A percentile compares a stretch with the other conserved stretches of the same genome.
Conservation (phyloP, 2,888 invertebrate genomes). For the Phortica magna region DNA sequence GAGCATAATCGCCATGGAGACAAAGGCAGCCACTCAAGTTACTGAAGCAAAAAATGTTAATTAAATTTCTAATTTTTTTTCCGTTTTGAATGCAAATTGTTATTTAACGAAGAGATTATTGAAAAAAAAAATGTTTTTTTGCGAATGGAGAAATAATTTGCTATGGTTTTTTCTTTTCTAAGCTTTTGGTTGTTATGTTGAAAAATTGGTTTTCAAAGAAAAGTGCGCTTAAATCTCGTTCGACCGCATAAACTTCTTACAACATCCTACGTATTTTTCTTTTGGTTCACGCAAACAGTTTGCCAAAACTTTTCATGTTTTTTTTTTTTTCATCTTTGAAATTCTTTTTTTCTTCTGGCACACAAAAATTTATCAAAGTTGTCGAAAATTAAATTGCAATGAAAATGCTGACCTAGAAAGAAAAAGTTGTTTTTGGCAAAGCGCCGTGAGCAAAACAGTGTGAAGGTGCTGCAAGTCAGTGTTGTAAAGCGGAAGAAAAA, state of each 20-base stretch:
- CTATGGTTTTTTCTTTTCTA: too few relatives aligned
- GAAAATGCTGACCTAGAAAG: conserved; percentile 22
- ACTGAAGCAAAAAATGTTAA: too few relatives aligned
- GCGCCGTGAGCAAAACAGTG: background rate
- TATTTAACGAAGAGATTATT: too few relatives aligned
- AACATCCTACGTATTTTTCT: background rate
- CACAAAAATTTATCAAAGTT: background rate
- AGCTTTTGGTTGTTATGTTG: too few relatives aligned
- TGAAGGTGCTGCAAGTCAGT: background rate
- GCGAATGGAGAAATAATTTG: too few relatives aligned
- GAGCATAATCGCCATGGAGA: background rate
- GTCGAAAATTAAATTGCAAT: conserved; percentile 14
- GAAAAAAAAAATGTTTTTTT: too few relatives aligned
- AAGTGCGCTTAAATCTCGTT: background rate
- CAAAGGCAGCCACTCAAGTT: background rate
- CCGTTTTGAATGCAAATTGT: too few relatives aligned
- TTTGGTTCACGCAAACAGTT: background rate
- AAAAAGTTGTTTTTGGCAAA: conserved; percentile 40
- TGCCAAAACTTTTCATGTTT: background rate
- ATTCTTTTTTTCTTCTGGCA: background rate
- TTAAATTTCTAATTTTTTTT: too few relatives aligned
- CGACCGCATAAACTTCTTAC: background rate
- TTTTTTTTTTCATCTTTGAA: background rate
- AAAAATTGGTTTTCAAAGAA: too few relatives aligned
- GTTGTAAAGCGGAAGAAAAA: background rate